phyloP scores from a whole-genome alignment of 2,113 vertebrate species.

The Morone saxatilis region DNA sequence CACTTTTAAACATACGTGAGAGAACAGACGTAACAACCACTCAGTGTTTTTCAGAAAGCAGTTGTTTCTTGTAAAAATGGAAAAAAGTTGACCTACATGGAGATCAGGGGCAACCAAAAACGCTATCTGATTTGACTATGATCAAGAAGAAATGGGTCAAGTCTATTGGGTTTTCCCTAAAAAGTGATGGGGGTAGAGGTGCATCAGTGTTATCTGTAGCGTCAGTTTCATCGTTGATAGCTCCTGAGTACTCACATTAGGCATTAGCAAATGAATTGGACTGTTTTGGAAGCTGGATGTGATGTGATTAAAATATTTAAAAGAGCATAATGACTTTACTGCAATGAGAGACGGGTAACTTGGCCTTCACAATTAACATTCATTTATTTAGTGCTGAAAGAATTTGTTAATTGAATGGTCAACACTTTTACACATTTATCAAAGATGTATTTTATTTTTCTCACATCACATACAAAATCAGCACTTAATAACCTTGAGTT shows the following conservation, averaged over 20 bases:
- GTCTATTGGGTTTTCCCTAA: constrained; percentile 28
- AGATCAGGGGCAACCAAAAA: constrained; percentile 1
- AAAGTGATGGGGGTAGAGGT: not conserved
- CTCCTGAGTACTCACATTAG: not conserved
- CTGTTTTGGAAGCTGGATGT: not conserved
- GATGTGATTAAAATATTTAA: not conserved
- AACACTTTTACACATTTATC: no score
- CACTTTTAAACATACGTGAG: not conserved
- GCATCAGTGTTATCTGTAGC: not conserved
- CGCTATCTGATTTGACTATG: constrained; percentile 20
- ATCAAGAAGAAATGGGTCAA: constrained; percentile 45
- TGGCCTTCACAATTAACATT: not conserved
- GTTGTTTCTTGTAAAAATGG: constrained; percentile 13
- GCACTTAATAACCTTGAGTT: not conserved
- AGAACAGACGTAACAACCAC: not conserved
- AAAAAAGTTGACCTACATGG: constrained; percentile 42
- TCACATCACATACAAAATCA: not conserved
- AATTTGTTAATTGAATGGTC: not conserved
- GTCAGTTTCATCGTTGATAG: not conserved
- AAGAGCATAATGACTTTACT: not conserved
- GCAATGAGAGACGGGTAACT: not conserved
- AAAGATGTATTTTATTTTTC: no score
- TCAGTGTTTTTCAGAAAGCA: not conserved
- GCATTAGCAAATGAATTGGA: not conserved
- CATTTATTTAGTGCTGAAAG: not conserved